Base-by-base conservation (phyloP, 2,888 invertebrate species). In the Synergus umbraculus region DNA sequence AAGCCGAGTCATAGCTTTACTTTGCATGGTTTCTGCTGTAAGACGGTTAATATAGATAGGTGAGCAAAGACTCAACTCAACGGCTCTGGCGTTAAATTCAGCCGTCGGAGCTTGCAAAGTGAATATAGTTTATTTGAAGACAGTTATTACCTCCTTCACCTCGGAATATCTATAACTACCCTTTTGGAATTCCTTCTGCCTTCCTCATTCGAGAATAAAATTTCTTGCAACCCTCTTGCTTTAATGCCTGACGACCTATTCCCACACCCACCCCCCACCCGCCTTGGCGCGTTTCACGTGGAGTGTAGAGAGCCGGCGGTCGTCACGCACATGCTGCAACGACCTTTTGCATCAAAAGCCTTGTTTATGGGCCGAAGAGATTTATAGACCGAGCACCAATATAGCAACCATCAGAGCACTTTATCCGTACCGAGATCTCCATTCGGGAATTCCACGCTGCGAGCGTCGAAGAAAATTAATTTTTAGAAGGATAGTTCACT, bases 311-410 rank as follows among this genome's bases (percentile, higher is more conserved):
- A 79, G 78, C 81, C 79, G 85, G 79, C 86, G 83, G 85, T 88
- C 90, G 91, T 91, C 90, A 91, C 91, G 91, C 91, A 90, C 88
- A 90, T 91, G 91, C 89, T 90, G 87, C 90, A 86, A 85, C 90
- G 87, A 89, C 87, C 90, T 90, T 89, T 89, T 87, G 88, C 90
- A 88, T 89, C 89, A 90, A 91, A 90, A 89, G 89, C 89, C 88
- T 89, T 90, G 90, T 92, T 92, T 91, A 91, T 90, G 84, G 82
- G 49, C 85, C 84, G 84, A 79, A 79, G 82, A 85, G 86, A 86
- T 86, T 85, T 86, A 86, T 84, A 84, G 81, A 79, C 81, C 83
- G 87, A 86, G 86, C 87, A 87, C 86, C 86, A 86, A 87, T 88
- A 86, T 86, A 86, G 87, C 86, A 84, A 81, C 82, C 85, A 83